phyloP scores from a whole-genome alignment of 37 sponge, comb jelly and placozoan genomes.

The Crambe crambe region DNA sequence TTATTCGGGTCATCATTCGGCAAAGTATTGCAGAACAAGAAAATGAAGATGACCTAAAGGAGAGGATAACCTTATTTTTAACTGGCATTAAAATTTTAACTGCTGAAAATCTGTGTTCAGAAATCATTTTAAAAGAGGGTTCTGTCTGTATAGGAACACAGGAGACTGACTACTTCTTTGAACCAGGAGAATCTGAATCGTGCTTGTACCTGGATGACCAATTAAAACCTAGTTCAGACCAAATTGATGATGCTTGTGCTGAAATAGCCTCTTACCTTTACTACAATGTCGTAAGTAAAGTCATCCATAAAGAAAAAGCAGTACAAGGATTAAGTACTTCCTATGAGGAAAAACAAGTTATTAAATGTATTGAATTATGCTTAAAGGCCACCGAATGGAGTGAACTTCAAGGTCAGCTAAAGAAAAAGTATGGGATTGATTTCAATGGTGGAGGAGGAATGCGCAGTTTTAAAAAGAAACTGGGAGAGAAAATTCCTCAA shows the following conservation, averaged over 20 bases:
- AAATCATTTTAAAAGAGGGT: background rate
- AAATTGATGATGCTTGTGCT: no score
- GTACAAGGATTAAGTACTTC: no score
- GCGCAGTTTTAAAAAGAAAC: background rate
- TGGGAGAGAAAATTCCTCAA: constrained; percentile 45
- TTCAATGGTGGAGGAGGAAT: no score
- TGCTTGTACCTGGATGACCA: background rate
- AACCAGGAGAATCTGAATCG: background rate
- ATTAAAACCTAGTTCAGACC: background rate
- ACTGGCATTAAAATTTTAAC: constrained; percentile 4
- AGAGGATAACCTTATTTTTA: background rate
- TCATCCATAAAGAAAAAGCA: no score
- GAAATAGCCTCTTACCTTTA: no score
- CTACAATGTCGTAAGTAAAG: no score
- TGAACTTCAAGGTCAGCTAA: no score
- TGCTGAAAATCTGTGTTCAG: constrained; percentile 8
- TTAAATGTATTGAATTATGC: background rate
- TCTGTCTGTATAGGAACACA: background rate
- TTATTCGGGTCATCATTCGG: no score
- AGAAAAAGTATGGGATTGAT: no score
- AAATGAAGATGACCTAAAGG: background rate
- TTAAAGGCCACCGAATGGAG: no score
- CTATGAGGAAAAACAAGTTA: background rate
- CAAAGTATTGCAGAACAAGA: background rate
- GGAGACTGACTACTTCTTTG: background rate